Percentiles rank a stretch among this genome's conserved stretches.
phyloP scores from a whole-genome alignment of 1,140 invertebrate genomes.

The Cyphomyrmex costatus region DNA sequence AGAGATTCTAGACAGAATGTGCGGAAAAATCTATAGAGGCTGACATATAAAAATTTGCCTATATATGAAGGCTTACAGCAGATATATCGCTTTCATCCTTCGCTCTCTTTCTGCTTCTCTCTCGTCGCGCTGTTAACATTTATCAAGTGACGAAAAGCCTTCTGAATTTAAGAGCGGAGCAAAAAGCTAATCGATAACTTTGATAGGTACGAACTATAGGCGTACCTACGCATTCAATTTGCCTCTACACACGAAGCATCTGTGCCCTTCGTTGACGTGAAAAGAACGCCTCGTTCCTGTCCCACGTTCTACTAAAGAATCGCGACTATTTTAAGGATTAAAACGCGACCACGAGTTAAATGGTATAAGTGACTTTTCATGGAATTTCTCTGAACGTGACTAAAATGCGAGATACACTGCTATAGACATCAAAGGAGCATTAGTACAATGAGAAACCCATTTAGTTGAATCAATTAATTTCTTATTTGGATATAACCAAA shows the following conservation, averaged over 20 bases:
- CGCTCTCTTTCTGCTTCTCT: neutral
- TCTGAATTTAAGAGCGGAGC: conserved; percentile 23
- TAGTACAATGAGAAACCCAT: too few species aligned
- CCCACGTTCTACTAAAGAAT: conserved; percentile 49
- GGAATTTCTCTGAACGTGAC: neutral
- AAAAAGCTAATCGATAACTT: conserved; percentile 44
- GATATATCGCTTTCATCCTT: neutral
- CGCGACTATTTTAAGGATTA: conserved; percentile 40
- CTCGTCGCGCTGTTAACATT: conserved; percentile 16
- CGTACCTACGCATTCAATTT: conserved; percentile 48
- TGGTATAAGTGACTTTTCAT: neutral
- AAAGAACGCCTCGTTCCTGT: conserved; percentile 25
- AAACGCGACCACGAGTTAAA: conserved; percentile 6
- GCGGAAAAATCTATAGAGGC: neutral
- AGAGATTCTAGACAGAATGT: neutral
- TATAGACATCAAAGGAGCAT: too few species aligned
- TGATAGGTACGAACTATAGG: conserved; percentile 20
- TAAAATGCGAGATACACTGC: neutral
- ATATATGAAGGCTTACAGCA: neutral
- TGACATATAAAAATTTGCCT: conserved; percentile 18
- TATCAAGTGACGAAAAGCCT: conserved; percentile 38
- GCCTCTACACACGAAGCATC: conserved; percentile 12
- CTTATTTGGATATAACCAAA: too few species aligned
- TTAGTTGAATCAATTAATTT: too few species aligned
- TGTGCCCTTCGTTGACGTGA: conserved; percentile 32